Percentiles rank a stretch among this genome's conserved stretches.
These are phyloP conservation scores for Drosophila monieri DNA, from an alignment of 2,888 invertebrate genomes.

Conservation along the genomic window DNA sequence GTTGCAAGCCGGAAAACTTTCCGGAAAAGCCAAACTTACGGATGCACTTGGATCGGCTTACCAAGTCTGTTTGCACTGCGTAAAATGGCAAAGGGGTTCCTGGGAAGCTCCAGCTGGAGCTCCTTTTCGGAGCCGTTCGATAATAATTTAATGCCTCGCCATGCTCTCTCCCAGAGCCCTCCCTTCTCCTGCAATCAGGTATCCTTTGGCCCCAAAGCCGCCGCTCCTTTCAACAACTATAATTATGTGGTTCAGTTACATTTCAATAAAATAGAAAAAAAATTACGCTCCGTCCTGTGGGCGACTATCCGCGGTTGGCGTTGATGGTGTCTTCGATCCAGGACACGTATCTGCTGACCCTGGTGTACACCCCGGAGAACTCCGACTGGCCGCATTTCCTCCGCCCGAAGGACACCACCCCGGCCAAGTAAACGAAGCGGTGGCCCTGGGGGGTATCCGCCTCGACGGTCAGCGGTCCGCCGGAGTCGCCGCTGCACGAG, in stretches of 20 bases:
- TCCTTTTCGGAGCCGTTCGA: not conserved
- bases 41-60: slow-evolving; percentile 29
- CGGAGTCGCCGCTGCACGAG: slow-evolving; percentile 86
- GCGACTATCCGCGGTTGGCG: slow-evolving; percentile 23
- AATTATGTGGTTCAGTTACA: not conserved
- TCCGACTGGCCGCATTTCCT: slow-evolving; percentile 40
- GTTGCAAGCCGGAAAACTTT: slow-evolving; percentile 5
- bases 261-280: slow-evolving; percentile 1
- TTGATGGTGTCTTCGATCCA: slow-evolving; percentile 57
- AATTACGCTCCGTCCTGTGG: not conserved
- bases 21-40: slow-evolving; percentile 18
- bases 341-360: slow-evolving; percentile 54
- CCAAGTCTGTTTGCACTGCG: not conserved
- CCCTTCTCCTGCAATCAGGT: not conserved
- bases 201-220: not conserved
- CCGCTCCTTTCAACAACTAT: not conserved
- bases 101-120: not conserved
- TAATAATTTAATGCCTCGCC: not conserved
- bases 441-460: slow-evolving; percentile 24
- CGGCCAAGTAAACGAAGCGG: slow-evolving; percentile 54
- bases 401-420: slow-evolving; percentile 58
- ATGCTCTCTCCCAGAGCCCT: not conserved
- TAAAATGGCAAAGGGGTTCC: no score
- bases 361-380: slow-evolving; percentile 58
- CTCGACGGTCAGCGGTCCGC: slow-evolving; percentile 85